phyloP scores from a whole-genome alignment of 2,113 vertebrate genomes.

The Mastomys coucha region DNA sequence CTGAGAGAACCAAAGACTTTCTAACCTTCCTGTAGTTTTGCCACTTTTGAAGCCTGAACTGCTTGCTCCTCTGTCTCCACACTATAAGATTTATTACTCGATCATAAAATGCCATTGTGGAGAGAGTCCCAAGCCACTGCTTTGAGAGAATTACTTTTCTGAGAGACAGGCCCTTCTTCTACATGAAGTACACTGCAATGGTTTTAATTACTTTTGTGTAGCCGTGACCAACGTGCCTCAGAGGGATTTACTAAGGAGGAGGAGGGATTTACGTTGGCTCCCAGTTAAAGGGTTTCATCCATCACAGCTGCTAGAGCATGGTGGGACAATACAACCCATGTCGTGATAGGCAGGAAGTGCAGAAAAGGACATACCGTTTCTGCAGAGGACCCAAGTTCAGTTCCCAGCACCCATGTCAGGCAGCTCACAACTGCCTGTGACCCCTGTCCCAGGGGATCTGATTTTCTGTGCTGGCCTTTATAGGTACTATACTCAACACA shows the following conservation, averaged over 20 bases:
- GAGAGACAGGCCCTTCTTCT: not conserved
- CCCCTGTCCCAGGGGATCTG: not conserved
- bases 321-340: not conserved
- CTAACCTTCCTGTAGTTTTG: not conserved
- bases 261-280: not conserved
- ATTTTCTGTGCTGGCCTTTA: not conserved
- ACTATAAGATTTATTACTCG: not conserved
- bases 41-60: not conserved
- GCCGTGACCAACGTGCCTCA: not conserved
- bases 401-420: not conserved
- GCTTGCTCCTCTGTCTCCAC: not conserved
- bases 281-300: not conserved
- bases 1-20: not conserved
- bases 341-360: not conserved
- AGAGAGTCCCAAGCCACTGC: not conserved
- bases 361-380: not conserved
- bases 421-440: not conserved
- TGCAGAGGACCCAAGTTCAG: not conserved
- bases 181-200: not conserved
- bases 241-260: not conserved
- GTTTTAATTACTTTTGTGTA: not conserved
- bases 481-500: not conserved
- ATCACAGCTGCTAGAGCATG: not conserved
- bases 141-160: not conserved
- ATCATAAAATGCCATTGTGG: not conserved